Percentiles rank a stretch among this genome's conserved stretches.
These are phyloP conservation scores for Cacatua alba DNA, from an alignment of 2,113 vertebrate genomes.

Conservation along the genomic window DNA sequence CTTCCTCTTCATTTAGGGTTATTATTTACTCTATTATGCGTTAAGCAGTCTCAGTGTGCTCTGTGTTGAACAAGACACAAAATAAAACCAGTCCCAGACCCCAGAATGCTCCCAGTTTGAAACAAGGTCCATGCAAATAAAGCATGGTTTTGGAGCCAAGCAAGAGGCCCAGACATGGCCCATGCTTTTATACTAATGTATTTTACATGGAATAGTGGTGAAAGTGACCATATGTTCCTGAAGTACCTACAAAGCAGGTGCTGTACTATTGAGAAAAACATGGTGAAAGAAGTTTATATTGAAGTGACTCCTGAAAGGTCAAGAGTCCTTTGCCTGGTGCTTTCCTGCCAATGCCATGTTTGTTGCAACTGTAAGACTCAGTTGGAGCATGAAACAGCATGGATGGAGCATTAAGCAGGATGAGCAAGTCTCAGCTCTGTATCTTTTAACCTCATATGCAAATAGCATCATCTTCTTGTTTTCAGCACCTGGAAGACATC, in stretches of 20 bases:
- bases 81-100: neutral
- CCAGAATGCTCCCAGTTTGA: neutral
- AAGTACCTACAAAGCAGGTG: neutral
- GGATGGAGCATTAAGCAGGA: neutral
- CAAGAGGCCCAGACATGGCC: neutral
- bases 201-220: neutral
- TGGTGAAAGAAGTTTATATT: neutral
- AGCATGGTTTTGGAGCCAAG: neutral
- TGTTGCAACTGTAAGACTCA: neutral
- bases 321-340: neutral
- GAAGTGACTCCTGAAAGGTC: neutral
- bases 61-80: neutral
- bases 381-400: neutral
- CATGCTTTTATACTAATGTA: neutral
- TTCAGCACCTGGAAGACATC: neutral
- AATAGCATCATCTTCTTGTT: neutral
- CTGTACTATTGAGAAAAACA: neutral
- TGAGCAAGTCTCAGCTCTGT: neutral
- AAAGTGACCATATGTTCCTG: neutral
- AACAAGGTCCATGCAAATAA: neutral
- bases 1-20: constrained; percentile 19
- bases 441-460: neutral
- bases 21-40: constrained; percentile 38
- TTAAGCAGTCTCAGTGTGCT: neutral
- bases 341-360: neutral